These are phyloP conservation scores for Melanophora roralis DNA, from an alignment of 2,888 invertebrate species.

Conservation along the genomic window DNA sequence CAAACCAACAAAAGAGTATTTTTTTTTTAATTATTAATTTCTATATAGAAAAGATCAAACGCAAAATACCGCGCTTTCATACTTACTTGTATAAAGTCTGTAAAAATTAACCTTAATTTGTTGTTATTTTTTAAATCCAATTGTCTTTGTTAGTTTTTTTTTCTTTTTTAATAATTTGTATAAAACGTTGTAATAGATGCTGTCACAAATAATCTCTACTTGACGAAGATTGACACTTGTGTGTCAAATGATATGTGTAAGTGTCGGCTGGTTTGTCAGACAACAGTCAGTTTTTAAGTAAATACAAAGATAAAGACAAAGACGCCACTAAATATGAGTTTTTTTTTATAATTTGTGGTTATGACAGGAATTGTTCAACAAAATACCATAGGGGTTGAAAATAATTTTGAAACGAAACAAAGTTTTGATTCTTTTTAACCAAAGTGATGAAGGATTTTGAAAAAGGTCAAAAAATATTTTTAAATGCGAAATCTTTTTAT, in stretches of 20 bases:
- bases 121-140: constrained; percentile 38
- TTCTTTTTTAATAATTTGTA: background rate
- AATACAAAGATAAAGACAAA: background rate
- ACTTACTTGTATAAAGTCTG: background rate
- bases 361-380: constrained; percentile 27
- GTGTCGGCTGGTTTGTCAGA: background rate
- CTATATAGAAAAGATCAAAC: constrained; percentile 31
- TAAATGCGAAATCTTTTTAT: no score
- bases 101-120: constrained; percentile 58
- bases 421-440: no score
- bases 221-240: constrained; percentile 62
- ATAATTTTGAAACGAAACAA: background rate
- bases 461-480: no score
- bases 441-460: no score
- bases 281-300: background rate
- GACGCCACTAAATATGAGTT: constrained; percentile 27
- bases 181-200: constrained; percentile 31
- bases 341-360: constrained; percentile 13
- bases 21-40: background rate
- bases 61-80: background rate
- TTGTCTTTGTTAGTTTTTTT: background rate
- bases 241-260: constrained; percentile 36
- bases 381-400: background rate
- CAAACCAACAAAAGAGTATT: background rate
- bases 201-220: constrained; percentile 46